Base-by-base conservation (phyloP, 2,113 vertebrate species). In the Phoxinus phoxinus region DNA sequence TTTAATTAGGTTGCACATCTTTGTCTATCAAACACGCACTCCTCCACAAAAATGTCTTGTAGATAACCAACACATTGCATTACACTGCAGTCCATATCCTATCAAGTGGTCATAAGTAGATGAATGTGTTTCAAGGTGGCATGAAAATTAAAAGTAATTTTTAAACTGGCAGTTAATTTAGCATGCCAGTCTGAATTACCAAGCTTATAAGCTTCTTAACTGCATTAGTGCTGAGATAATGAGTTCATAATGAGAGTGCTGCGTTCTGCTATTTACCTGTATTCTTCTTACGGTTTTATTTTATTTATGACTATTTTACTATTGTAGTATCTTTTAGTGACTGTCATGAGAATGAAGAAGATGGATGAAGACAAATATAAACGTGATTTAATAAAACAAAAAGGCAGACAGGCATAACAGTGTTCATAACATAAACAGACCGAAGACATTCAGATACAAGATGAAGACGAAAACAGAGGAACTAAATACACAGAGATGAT, bases 121-220 rank as follows among this genome's bases (percentile, higher is more conserved):
- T 67, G 17, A 72, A 80, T 80, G 65, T 71, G 27, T 44, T 58
- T 79, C 67, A 73, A 58, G 51, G 44, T 84, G 73, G 84, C 84
- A 74, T 86, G 46, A 61, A 81, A 81, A 74, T 48, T 51, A 72
- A 32, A 72, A 74, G 59, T 86, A 77, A 74, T 61, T 48, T 59
- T 51, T 35, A 72, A 53, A 48, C 19, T 73, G 27, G 10, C 84
- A 81, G 61, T 81, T 71, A 73, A 73, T 81, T 81, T 79, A 27
- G 67, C 69, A 46, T 86, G 58, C 51, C 37, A 71, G 78, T 81
- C 35, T 72, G 65, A 86, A 81, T 86, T 73, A 86, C 51, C 53
- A 73, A 61, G 67, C 76, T 58, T 58, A 81, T 85, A 65, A 59
- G 53, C 53, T 48, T 69, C 65, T 78, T 81, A 71, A 86, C 81